Percentiles rank a stretch among this genome's conserved stretches.
Evolutionary conservation across 2,113 vertebrate genomes (phyloP).

Genomic region (Pluvialis apricaria): DNA sequence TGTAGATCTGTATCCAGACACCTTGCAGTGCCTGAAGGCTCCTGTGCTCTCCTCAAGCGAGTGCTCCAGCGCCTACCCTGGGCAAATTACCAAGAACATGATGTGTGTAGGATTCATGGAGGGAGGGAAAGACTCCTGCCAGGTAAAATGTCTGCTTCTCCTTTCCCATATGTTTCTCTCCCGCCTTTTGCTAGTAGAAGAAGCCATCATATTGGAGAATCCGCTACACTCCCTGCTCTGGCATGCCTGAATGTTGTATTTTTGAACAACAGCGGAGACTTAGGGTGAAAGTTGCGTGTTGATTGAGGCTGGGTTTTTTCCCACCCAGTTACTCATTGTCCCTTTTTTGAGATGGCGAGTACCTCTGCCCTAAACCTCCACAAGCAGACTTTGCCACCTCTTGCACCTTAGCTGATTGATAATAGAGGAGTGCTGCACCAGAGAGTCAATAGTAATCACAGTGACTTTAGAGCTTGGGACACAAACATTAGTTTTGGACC

Average conservation of each 20-base stretch:
- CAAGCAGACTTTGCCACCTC: too few relatives aligned
- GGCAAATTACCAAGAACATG: slow-evolving; percentile 85
- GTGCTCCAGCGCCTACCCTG: slow-evolving; percentile 79
- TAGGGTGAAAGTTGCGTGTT: neutral
- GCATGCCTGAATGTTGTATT: neutral
- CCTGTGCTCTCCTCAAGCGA: slow-evolving; percentile 75
- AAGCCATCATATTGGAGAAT: neutral
- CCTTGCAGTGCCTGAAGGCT: slow-evolving; percentile 80
- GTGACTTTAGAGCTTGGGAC: too few relatives aligned
- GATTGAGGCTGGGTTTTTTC: neutral
- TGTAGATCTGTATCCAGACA: slow-evolving; percentile 75
- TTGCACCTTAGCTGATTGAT: too few relatives aligned
- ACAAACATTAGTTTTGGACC: too few relatives aligned
- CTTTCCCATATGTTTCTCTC: neutral
- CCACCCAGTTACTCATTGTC: neutral
- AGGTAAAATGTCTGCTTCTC: slow-evolving; percentile 70
- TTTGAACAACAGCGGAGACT: neutral
- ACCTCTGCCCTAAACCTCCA: too few relatives aligned
- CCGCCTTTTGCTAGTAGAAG: neutral
- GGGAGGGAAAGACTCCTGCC: slow-evolving; percentile 92
- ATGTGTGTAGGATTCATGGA: slow-evolving; percentile 85
- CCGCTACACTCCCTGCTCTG: neutral
- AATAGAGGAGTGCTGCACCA: too few relatives aligned
- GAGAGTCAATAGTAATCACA: too few relatives aligned
- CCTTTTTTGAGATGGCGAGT: neutral